Evolutionary conservation across 2,888 invertebrate genomes (phyloP).

Genomic region (Hemicrepidius hirtus): DNA sequence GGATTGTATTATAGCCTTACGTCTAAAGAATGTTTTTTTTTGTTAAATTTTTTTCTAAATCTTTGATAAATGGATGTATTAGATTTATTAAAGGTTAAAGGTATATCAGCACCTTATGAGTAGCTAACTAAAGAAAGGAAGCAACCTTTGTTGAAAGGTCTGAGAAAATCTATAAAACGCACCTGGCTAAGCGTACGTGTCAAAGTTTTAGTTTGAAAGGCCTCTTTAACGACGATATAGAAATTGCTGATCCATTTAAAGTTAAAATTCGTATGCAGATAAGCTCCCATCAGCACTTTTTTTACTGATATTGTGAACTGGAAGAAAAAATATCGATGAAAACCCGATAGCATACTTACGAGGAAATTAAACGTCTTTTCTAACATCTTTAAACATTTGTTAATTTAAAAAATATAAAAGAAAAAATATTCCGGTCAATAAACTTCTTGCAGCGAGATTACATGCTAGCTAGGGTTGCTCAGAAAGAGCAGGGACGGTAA

Average conservation of each 20-base stretch:
- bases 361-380: background rate
- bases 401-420: background rate
- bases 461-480: background rate
- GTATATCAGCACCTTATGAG: background rate
- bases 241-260: constrained; percentile 42
- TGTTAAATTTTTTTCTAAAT: too few species aligned
- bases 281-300: constrained; percentile 25
- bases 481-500: constrained; percentile 15
- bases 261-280: constrained; percentile 40
- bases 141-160: constrained; percentile 18
- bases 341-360: background rate
- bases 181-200: constrained; percentile 43
- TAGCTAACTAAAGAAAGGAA: constrained; percentile 6
- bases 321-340: constrained; percentile 3
- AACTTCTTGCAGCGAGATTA: background rate
- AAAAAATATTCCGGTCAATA: too few species aligned
- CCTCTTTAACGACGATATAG: constrained; percentile 36
- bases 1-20: too few species aligned
- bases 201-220: constrained; percentile 42
- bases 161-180: constrained; percentile 42
- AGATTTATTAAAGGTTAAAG: background rate
- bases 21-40: too few species aligned
- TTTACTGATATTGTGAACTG: constrained; percentile 8
- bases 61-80: too few species aligned
- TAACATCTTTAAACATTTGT: background rate